These are phyloP conservation scores for Sardina pilchardus DNA, from an alignment of 2,113 vertebrate species.

Conservation along the genomic window DNA sequence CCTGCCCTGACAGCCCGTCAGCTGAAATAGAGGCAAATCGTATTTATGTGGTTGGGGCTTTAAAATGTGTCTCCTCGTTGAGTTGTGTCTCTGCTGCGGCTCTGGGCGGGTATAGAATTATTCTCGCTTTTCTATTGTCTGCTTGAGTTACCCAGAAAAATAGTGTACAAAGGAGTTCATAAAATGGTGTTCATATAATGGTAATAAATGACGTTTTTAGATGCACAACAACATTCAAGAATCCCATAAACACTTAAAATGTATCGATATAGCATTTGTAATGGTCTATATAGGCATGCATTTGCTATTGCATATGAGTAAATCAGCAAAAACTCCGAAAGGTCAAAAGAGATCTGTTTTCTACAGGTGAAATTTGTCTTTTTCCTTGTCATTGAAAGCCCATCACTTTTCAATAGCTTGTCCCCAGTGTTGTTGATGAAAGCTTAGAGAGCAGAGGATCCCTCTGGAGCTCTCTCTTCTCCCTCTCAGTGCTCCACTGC, in stretches of 20 bases:
- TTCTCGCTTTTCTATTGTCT: background rate
- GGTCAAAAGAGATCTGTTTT: background rate
- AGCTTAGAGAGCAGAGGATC: background rate
- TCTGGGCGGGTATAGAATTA: background rate
- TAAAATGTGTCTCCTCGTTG: constrained; percentile 42
- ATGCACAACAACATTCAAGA: background rate
- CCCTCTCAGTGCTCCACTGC: background rate
- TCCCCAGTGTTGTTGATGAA: background rate
- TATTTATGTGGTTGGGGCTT: constrained; percentile 61
- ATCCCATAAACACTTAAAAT: no score
- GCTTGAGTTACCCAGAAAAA: background rate
- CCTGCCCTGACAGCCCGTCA: constrained; percentile 67
- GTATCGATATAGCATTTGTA: no score
- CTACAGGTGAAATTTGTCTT: background rate
- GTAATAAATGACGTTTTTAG: background rate
- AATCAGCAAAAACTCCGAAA: background rate
- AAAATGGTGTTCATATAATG: background rate
- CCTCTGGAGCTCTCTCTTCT: background rate
- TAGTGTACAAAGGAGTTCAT: background rate
- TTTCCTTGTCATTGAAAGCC: no score
- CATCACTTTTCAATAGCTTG: no score
- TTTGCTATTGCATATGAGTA: background rate
- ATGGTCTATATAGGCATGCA: background rate
- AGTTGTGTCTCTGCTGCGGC: background rate
- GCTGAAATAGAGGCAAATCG: constrained; percentile 64